Conservation (phyloP, 2,113 vertebrate genomes). For the Mandrillus leucophaeus region DNA sequence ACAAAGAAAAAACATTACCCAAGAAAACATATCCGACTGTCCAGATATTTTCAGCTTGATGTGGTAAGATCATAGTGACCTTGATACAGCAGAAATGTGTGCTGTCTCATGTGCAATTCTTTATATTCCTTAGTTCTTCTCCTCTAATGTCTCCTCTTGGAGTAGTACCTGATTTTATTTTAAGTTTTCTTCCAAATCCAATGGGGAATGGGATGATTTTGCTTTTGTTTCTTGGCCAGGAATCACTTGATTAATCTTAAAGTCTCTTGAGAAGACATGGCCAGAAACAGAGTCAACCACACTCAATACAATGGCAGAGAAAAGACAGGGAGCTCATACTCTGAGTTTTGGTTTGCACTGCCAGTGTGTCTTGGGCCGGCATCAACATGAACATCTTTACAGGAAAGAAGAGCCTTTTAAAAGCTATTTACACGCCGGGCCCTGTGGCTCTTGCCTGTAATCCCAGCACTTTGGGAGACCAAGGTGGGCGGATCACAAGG, state of each 20-base stretch:
- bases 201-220: too few species aligned
- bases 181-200: too few species aligned
- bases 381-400: not conserved
- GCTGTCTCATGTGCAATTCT: not conserved
- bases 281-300: too few species aligned
- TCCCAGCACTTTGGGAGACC: too few species aligned
- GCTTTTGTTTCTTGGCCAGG: too few species aligned
- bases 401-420: not conserved
- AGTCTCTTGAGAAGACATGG: too few species aligned
- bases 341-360: slow-evolving; percentile 18
- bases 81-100: not conserved
- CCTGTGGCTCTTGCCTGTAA: too few species aligned
- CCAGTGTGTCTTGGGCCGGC: not conserved
- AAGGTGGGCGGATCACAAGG: too few species aligned
- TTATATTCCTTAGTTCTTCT: not conserved
- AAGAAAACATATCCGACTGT: not conserved
- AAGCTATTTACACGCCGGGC: not conserved
- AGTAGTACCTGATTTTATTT: not conserved
- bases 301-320: too few species aligned
- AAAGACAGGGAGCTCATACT: not conserved
- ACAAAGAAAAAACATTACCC: not conserved
- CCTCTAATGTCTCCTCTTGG: not conserved
- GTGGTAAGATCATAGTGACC: not conserved
- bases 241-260: too few species aligned
- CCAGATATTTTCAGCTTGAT: not conserved